Evolutionary conservation across 1,140 invertebrate species (phyloP).

Genomic region (Lethrus apterus): DNA sequence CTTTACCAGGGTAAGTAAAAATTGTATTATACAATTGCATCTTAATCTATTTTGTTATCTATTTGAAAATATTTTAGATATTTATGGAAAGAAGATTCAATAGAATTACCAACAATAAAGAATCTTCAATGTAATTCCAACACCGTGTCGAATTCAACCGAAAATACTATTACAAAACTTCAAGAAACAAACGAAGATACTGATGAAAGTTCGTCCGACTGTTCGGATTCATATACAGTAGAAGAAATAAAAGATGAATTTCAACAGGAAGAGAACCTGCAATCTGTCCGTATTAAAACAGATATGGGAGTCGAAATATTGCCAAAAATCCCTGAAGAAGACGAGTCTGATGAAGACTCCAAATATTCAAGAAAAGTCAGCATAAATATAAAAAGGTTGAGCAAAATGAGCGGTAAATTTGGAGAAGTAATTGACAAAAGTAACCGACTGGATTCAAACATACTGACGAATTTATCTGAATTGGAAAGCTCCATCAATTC

Average conservation of each 20-base stretch:
- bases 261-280: not conserved
- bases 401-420: constrained; percentile 24
- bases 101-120: constrained; percentile 14
- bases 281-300: constrained; percentile 4
- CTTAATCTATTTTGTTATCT: constrained; percentile 2
- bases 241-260: constrained; percentile 8
- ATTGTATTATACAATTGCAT: not conserved
- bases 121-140: constrained; percentile 3
- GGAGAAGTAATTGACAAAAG: constrained; percentile 24
- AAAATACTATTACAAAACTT: not conserved
- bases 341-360: constrained; percentile 21
- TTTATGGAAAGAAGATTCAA: constrained; percentile 6
- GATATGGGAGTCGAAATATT: constrained; percentile 13
- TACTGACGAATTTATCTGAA: constrained; percentile 17
- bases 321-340: constrained; percentile 28
- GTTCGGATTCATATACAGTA: constrained; percentile 3
- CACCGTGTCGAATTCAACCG: too few relatives aligned
- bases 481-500: constrained; percentile 15
- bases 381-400: constrained; percentile 27
- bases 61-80: not conserved
- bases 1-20: constrained; percentile 5
- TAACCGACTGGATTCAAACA: constrained; percentile 10
- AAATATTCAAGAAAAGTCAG: constrained; percentile 17
- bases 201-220: not conserved
- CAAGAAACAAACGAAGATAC: not conserved